These are phyloP conservation scores for Lithophane semibrunnea DNA, from an alignment of 2,888 invertebrate species.

Conservation along the genomic window DNA sequence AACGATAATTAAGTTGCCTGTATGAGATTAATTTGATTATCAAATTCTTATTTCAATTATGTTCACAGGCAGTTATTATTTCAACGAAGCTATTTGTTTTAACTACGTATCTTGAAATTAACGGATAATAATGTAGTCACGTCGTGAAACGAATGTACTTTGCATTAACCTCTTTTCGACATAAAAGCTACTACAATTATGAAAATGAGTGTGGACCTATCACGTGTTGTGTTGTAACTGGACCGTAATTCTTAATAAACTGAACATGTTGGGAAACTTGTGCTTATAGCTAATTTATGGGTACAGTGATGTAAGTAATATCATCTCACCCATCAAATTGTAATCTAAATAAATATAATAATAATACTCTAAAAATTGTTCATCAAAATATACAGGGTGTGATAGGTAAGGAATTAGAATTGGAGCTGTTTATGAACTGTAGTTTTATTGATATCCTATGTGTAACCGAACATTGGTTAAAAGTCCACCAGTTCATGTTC, in stretches of 20 bases:
- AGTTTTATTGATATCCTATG: no score
- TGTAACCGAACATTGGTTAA: no score
- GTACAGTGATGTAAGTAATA: conserved; percentile 4
- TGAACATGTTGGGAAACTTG: conserved; percentile 46
- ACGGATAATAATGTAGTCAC: conserved; percentile 63
- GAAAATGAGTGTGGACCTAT: conserved; percentile 63
- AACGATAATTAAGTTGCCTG: conserved; percentile 87
- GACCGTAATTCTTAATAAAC: conserved; percentile 48
- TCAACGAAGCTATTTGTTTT: conserved; percentile 81
- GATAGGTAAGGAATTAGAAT: no score
- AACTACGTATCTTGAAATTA: conserved; percentile 69
- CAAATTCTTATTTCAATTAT: conserved; percentile 88
- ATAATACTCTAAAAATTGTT: no score
- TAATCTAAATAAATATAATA: no score
- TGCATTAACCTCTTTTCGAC: conserved; percentile 63
- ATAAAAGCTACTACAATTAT: conserved; percentile 63
- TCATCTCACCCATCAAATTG: no score
- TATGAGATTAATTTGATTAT: conserved; percentile 88
- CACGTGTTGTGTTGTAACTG: conserved; percentile 59
- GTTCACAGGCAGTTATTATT: conserved; percentile 82
- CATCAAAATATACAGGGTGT: no score
- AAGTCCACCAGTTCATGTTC: no score
- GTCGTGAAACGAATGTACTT: conserved; percentile 61
- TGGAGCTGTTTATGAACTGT: no score
- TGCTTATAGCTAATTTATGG: conserved; percentile 38